Percentiles rank a stretch among this genome's conserved stretches.
phyloP scores from a whole-genome alignment of 30 jellyfish, hydroid and myxozoan genomes.

The Rhopilema esculentum region DNA sequence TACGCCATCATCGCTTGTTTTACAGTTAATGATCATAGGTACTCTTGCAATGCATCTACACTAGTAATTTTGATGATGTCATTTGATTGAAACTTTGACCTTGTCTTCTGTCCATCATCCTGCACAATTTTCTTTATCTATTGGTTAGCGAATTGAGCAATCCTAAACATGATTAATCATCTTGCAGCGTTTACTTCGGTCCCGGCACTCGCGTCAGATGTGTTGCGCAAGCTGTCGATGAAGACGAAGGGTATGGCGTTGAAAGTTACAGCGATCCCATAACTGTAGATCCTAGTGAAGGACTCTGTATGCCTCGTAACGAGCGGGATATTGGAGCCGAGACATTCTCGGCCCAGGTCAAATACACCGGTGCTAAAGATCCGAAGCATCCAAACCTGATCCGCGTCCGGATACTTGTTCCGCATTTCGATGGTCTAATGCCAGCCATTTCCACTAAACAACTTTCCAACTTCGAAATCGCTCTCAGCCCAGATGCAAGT shows the following conservation, averaged over 20 bases:
- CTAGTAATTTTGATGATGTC: background rate
- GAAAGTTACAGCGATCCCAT: conserved; percentile 87
- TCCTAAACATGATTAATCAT: background rate
- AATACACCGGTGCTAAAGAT: conserved; percentile 92
- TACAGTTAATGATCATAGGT: background rate
- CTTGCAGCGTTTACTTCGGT: conserved; percentile 83
- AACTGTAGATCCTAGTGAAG: conserved; percentile 76
- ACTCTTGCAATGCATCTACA: too few species aligned
- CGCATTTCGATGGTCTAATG: conserved; percentile 94
- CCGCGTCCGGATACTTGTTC: conserved; percentile 84
- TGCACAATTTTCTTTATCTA: background rate
- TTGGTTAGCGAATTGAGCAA: background rate
- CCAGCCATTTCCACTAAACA: conserved; percentile 93
- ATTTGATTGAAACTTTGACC: background rate
- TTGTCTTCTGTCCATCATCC: background rate
- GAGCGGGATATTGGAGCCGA: conserved; percentile 91
- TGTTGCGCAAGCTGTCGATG: conserved; percentile 92
- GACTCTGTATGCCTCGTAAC: conserved; percentile 91
- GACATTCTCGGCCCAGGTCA: conserved; percentile 97
- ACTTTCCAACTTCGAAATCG: conserved; percentile 78
- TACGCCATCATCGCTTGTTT: too few species aligned
- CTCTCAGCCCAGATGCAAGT: conserved; percentile 91
- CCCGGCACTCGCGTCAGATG: conserved; percentile 95
- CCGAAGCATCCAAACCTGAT: conserved; percentile 84
- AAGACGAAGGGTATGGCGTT: conserved; percentile 79